Evolutionary conservation across 2,113 vertebrate genomes (phyloP), one percentile per base, ranked within the genome.

Genomic region (Stigmatopora argus): DNA sequence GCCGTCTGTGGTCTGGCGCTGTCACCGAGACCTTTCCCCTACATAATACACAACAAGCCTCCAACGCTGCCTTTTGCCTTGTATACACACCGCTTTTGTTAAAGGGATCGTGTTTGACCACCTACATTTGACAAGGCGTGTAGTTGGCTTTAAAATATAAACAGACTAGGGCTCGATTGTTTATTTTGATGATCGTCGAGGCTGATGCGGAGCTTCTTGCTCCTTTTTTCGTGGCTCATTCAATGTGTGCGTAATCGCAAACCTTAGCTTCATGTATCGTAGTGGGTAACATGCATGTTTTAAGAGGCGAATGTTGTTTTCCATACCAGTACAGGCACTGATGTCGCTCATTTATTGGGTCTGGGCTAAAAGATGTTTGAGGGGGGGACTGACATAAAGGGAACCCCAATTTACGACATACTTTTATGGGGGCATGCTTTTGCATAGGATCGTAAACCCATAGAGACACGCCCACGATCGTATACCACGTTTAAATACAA

Each of bases 11-110:
- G 10, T 62, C 38, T 41, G 48, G 26, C 65, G 65, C 74, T 58
- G 77, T 67, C 68, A 62, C 26, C 18, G 77, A 79, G 79, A 86
- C 81, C 85, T 89, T 87, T 85, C 34, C 78, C 81, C 86, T 58
- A 83, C 70, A 84, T 81, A 21, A 46, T 52, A 45, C n/a, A 56
- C 60, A 38, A 61, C 64, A 47, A 56, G 35, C 70, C 49, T 21
- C 58, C 34, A 7, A 64, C 38, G 63, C 63, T 38, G 26, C 18
- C 34, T 52, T 64, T 64, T 26, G 47, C 23, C 17, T 60, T 19
- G 15, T 21, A 15, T 18, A 35, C 58, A 12, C 58, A 21, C 44
- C 1, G 41, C 23, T 48, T 31, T 13, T 47, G 51, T 11, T 2
- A 21, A 53, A 53, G 1, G 41, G 19, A 18, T 48, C 21, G 3